Percentiles rank a stretch among this genome's conserved stretches.
These are phyloP conservation scores for Melanaphis sacchari DNA, from an alignment of 1,140 invertebrate species.

Conservation along the genomic window DNA sequence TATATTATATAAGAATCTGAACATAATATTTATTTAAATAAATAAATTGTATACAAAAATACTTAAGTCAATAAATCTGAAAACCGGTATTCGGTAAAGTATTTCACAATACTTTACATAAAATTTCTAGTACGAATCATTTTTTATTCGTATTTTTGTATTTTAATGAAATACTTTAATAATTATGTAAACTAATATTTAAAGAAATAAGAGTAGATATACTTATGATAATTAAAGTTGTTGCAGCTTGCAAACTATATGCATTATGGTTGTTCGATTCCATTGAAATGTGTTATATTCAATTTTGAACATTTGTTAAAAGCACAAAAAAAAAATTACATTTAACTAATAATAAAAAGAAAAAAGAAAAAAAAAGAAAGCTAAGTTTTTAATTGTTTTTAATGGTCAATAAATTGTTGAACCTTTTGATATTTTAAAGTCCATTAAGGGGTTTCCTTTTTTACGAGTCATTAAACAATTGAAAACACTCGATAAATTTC, in stretches of 20 bases:
- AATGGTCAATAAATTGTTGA: conserved; percentile 37
- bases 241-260: background rate
- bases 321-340: background rate
- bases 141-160: background rate
- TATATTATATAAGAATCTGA: background rate
- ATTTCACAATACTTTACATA: background rate
- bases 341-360: background rate
- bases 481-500: conserved; percentile 45
- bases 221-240: too few relatives aligned
- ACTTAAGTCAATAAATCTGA: background rate
- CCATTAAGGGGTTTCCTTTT: conserved; percentile 28
- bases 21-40: background rate
- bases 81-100: background rate
- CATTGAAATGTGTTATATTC: background rate
- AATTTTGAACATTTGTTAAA: background rate
- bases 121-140: background rate
- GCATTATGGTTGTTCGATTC: background rate
- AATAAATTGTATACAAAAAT: background rate
- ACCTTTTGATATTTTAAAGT: conserved; percentile 42
- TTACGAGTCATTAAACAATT: conserved; percentile 42
- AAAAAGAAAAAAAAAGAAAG: background rate
- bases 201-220: too few relatives aligned
- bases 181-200: background rate
- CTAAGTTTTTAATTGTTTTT: conserved; percentile 33
- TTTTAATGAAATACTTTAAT: background rate